Conservation (phyloP, 2,888 invertebrate species). For the Chrysodeixis includens region DNA sequence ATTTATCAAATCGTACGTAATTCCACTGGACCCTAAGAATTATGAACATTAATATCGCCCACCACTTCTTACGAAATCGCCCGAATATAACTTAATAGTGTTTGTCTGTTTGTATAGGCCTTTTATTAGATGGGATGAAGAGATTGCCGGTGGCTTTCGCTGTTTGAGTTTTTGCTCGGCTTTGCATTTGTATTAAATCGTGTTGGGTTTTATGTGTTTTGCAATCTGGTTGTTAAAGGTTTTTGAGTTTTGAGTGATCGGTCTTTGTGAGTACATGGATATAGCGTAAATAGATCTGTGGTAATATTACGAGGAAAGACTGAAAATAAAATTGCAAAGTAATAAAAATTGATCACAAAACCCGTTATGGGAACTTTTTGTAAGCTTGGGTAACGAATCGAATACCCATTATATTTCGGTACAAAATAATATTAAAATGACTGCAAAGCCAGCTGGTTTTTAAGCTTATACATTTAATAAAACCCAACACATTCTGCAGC, state of each 20-base stretch:
- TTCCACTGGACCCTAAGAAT: slow-evolving; percentile 31
- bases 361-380: neutral
- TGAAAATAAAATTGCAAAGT: too few species aligned
- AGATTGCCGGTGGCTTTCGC: slow-evolving; percentile 39
- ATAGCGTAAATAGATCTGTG: too few species aligned
- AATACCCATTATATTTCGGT: neutral
- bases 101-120: slow-evolving; percentile 56
- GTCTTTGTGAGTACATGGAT: neutral
- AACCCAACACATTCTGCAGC: slow-evolving; percentile 30
- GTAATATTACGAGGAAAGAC: too few species aligned
- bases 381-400: neutral
- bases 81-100: slow-evolving; percentile 55
- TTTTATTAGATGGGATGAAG: slow-evolving; percentile 49
- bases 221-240: neutral
- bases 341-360: too few species aligned
- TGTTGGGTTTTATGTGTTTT: slow-evolving; percentile 4
- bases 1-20: neutral
- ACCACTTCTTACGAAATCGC: slow-evolving; percentile 33
- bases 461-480: slow-evolving; percentile 16
- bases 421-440: neutral
- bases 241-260: neutral
- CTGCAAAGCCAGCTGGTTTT: neutral
- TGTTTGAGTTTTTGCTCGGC: slow-evolving; percentile 27
- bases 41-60: slow-evolving; percentile 47
- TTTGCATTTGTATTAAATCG: neutral